Evolutionary conservation across 2,888 invertebrate species (phyloP).

Genomic region (Meliscaeva auricollis): DNA sequence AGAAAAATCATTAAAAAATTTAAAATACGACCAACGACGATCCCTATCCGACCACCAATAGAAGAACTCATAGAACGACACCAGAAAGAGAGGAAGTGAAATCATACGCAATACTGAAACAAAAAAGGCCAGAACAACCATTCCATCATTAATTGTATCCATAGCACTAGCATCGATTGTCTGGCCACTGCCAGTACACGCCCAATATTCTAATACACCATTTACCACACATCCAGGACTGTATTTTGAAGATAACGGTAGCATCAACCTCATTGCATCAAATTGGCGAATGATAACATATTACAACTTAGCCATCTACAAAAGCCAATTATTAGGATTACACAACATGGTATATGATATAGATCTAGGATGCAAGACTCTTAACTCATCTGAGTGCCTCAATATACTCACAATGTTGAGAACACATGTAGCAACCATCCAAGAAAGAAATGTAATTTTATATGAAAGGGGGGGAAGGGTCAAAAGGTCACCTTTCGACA

Average conservation of each 20-base stretch:
- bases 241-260: not conserved
- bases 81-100: not conserved
- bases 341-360: not conserved
- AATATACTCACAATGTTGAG: not conserved
- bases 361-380: not conserved
- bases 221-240: constrained; percentile 4
- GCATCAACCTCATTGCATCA: not conserved
- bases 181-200: not conserved
- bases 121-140: no score
- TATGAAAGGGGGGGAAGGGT: constrained; percentile 12
- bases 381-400: not conserved
- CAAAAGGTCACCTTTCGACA: constrained; percentile 14
- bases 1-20: not conserved
- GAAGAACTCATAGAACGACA: not conserved
- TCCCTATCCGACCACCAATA: not conserved
- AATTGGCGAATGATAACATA: constrained; percentile 14
- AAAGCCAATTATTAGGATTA: constrained; percentile 2
- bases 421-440: not conserved
- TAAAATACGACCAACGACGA: not conserved
- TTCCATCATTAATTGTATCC: no score
- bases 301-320: constrained; percentile 7
- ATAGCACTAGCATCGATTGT: no score
- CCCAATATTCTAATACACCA: constrained; percentile 1
- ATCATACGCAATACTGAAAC: not conserved
- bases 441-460: not conserved